Base-by-base conservation (phyloP, 2,113 vertebrate species). In the Misgurnus anguillicaudatus region DNA sequence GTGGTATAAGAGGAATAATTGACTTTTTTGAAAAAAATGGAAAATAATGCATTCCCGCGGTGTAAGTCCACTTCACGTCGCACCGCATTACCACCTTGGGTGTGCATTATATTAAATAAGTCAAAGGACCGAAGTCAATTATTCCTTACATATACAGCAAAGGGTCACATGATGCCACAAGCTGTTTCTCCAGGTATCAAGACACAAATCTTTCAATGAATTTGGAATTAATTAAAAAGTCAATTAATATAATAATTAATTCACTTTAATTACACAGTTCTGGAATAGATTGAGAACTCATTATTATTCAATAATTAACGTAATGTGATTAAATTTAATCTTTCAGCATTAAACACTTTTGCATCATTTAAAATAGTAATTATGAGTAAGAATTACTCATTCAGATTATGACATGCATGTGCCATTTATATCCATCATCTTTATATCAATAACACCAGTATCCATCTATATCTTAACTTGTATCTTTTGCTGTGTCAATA, bases 241-340 rank as follows among this genome's bases (percentile, higher is more conserved):
- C 68, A 70, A 82, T 85, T 82, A 70, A 80, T 82, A 80, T 80
- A 85, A 77, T 82, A 80, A 80, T 85, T 82, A 82, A 73, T 85
- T 76, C 42, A 53, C 68, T 78, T 85, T 85, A 85, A 85, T 85
- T 82, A 85, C 70, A 82, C 69, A 75, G 62, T 78, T 80, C 80
- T 80, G 70, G 47, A 75, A 73, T 82, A 69, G 58, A 68, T 68
- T 60, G 71, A 53, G 48, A 60, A 67, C 70, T 80, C 80, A 86
- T 82, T 82, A 86, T 78, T 84, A 84, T 84, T 17, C 70, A 82
- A 70, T 84, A 82, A 84, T 86, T 84, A 82, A 84, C 80, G 47
- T 67, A 65, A 53, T 84, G 78, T 80, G 82, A 77, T 86, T 84
- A 86, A 82, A 78, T 80, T 31, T 31, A 80, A 24, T 55, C 79